These are phyloP conservation scores for Typhlichthys eigenmanni DNA, from an alignment of 2,797 vertebrate species.

Conservation along the genomic window DNA sequence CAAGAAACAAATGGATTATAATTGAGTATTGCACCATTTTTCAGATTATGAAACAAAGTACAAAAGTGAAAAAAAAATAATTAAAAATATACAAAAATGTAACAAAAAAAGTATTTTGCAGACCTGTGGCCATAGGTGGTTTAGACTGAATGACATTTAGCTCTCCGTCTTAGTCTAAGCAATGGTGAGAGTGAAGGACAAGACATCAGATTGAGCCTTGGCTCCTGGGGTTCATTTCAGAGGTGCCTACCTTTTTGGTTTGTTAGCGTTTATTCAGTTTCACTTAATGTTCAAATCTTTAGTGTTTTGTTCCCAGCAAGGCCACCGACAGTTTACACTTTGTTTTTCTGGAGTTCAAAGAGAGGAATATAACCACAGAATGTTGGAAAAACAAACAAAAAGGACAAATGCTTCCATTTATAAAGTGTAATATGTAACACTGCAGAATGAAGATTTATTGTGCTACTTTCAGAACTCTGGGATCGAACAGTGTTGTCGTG, in stretches of 20 bases:
- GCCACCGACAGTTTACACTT: constrained; percentile 93
- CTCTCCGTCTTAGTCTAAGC: constrained; percentile 73
- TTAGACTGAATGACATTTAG: constrained; percentile 77
- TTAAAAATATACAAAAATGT: constrained; percentile 67
- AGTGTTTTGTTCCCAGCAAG: constrained; percentile 62
- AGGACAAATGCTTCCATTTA: constrained; percentile 86
- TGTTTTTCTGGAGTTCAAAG: constrained; percentile 83
- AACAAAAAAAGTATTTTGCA: constrained; percentile 80
- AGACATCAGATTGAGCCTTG: constrained; percentile 71
- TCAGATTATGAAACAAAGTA: constrained; percentile 74
- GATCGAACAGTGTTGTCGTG: constrained; percentile 89
- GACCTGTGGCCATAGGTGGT: constrained; percentile 92
- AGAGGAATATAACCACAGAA: constrained; percentile 66
- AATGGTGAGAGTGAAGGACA: constrained; percentile 57
- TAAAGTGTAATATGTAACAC: constrained; percentile 77
- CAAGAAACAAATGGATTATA: constrained; percentile 85
- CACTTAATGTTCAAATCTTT: constrained; percentile 43
- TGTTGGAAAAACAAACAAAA: constrained; percentile 51
- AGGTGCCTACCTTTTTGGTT: constrained; percentile 80
- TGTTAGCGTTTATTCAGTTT: constrained; percentile 65
- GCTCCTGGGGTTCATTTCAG: constrained; percentile 75
- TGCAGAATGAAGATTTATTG: constrained; percentile 87
- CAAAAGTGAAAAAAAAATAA: constrained; percentile 63
- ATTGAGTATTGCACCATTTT: constrained; percentile 94
- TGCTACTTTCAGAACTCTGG: constrained; percentile 97